Percentiles rank a stretch among this genome's conserved stretches.
Evolutionary conservation across 2,888 invertebrate species (phyloP).

Genomic region (Pasiphila rectangulata): DNA sequence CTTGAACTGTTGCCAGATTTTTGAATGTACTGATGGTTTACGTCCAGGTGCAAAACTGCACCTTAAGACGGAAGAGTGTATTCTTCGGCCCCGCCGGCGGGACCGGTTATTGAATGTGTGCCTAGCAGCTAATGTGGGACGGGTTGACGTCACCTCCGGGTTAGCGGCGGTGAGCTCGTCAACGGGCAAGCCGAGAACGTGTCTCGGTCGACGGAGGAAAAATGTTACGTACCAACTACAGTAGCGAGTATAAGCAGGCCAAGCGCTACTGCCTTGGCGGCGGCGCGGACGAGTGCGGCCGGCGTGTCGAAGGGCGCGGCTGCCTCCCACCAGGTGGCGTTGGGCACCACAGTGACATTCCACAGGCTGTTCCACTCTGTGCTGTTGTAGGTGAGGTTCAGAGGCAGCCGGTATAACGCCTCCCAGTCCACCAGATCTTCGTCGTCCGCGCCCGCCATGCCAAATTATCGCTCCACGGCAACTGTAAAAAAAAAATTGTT

Average conservation of each 20-base stretch:
- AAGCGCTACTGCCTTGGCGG: conserved; percentile 80
- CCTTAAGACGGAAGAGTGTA: too few relatives aligned
- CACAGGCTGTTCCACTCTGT: conserved; percentile 58
- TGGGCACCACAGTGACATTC: conserved; percentile 60
- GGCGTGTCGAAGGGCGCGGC: conserved; percentile 74
- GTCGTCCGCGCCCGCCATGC: conserved; percentile 75
- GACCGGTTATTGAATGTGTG: too few relatives aligned
- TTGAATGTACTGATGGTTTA: too few relatives aligned
- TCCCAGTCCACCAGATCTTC: conserved; percentile 71
- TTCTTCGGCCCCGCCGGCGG: too few relatives aligned
- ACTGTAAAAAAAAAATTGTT: conserved; percentile 42
- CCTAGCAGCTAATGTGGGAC: too few relatives aligned
- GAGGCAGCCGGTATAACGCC: conserved; percentile 62
- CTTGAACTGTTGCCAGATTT: too few relatives aligned
- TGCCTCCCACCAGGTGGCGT: conserved; percentile 66
- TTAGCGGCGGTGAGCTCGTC: too few relatives aligned
- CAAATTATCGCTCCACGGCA: conserved; percentile 67
- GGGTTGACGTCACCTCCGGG: not conserved
- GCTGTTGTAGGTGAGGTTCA: conserved; percentile 59
- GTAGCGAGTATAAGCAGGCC: conserved; percentile 83
- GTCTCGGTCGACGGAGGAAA: too few relatives aligned
- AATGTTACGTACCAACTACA: conserved; percentile 76
- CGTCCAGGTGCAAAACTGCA: not conserved
- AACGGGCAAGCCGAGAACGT: too few relatives aligned
- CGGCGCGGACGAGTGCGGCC: conserved; percentile 81